These are phyloP conservation scores for Felis chaus DNA, from an alignment of 2,113 vertebrate species.

Conservation along the genomic window DNA sequence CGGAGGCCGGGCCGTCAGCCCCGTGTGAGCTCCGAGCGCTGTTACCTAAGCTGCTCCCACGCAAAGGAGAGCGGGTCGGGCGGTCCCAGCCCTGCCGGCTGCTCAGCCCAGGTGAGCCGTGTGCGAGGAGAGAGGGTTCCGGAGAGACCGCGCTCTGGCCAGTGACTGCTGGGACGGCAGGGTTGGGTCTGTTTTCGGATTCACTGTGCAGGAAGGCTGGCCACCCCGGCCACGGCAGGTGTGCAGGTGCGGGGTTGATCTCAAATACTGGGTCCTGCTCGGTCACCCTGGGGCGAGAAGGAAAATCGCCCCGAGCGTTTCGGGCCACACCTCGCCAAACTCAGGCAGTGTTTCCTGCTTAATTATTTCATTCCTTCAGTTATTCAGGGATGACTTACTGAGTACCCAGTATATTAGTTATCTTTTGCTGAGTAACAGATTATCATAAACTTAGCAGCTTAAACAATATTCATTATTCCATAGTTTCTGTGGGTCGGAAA, in stretches of 20 bases:
- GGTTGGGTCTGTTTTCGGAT: neutral
- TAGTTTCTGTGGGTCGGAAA: neutral
- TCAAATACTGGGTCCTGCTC: neutral
- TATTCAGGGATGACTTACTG: neutral
- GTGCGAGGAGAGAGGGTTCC: fast-evolving
- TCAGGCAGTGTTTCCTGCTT: neutral
- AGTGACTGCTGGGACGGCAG: neutral
- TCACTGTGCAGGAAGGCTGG: too few relatives aligned
- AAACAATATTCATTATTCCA: neutral
- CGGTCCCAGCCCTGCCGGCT: neutral
- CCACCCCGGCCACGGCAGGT: neutral
- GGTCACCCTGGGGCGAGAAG: neutral
- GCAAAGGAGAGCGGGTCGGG: neutral
- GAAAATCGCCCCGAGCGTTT: too few relatives aligned
- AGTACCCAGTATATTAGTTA: neutral
- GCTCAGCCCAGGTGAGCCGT: neutral
- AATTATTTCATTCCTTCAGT: neutral
- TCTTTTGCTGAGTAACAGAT: neutral
- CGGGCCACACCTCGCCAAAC: too few relatives aligned
- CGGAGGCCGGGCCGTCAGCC: neutral
- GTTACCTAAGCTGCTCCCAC: fast-evolving
- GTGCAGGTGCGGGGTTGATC: neutral
- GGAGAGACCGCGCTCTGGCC: neutral
- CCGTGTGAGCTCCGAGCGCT: fast-evolving
- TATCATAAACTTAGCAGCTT: neutral